Base-by-base conservation (phyloP, 2,888 invertebrate species). In the Stenichneumon culpator region DNA sequence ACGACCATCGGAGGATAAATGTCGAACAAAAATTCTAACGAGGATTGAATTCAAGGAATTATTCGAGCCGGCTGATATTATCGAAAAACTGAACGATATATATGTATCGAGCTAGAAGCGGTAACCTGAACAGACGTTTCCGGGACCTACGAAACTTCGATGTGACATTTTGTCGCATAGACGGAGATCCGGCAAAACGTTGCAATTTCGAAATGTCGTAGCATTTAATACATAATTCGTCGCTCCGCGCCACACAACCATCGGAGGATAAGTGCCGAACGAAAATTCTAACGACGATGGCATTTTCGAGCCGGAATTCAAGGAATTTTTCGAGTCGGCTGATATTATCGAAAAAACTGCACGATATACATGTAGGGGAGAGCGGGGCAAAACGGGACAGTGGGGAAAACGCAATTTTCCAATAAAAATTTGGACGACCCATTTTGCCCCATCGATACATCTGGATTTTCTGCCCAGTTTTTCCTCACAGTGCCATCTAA, bases 291-390 rank as follows among this genome's bases (percentile, higher is more conserved):
- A 36, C 44, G 68, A 22, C 5, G 5, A 16, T 60, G 4, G n/a
- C n/a, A n/a, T n/a, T n/a, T n/a, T n/a, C n/a, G n/a, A n/a, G n/a
- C n/a, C n/a, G n/a, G 14, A 14, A 14, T 28, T 28, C 16, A 28
- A 28, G 25, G 28, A 60, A 60, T 28, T 60, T 60, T 32, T 2
- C 4, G 4, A 60, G 16, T 14, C 4, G 5, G 1, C 3, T n/a
- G 25, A 6, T 60, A 60, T 16, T 72, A 50, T 52, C 22, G 39
- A 54, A 14, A 73, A 25, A 82, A 39, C 44, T 44, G 44, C 11
- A 14, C 44, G 2, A 44, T 44, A 44, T 44, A 14, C 3, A 11
- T 14, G 11, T 14, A n/a, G n/a, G n/a, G n/a, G n/a, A n/a, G n/a
- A n/a, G n/a, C n/a, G n/a, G n/a, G n/a, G n/a, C n/a, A n/a, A n/a